These are phyloP conservation scores for Diorhabda elongata DNA, from an alignment of 1,140 invertebrate species.

Conservation along the genomic window DNA sequence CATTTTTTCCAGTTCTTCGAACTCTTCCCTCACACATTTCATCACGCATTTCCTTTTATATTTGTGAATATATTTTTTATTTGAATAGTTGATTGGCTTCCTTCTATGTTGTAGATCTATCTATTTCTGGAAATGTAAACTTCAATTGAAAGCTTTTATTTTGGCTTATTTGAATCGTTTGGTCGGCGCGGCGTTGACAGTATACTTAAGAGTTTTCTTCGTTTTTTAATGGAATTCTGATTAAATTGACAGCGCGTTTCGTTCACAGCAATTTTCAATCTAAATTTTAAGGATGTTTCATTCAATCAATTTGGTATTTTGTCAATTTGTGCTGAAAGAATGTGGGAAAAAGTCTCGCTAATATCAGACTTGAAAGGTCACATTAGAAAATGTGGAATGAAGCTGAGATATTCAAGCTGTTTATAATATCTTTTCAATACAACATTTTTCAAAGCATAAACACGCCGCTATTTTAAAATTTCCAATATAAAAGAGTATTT, in stretches of 20 bases:
- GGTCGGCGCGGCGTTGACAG: not conserved
- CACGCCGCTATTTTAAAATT: too few relatives aligned
- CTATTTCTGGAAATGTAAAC: slow-evolving; percentile 2
- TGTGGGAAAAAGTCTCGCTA: not conserved
- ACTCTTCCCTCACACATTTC: too few relatives aligned
- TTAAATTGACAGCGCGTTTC: not conserved
- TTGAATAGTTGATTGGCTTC: too few relatives aligned
- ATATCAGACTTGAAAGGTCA: too few relatives aligned
- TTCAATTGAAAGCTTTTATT: slow-evolving; percentile 1
- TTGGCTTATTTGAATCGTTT: not conserved
- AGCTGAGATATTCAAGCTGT: too few relatives aligned
- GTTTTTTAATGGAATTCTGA: slow-evolving; percentile 1
- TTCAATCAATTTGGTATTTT: slow-evolving; percentile 3
- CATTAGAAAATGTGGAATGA: too few relatives aligned
- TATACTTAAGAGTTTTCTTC: slow-evolving; percentile 2
- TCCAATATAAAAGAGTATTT: too few relatives aligned
- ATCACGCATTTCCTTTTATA: too few relatives aligned
- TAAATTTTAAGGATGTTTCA: slow-evolving; percentile 3
- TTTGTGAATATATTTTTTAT: too few relatives aligned
- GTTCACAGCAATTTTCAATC: not conserved
- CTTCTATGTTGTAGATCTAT: not conserved
- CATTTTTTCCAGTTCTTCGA: too few relatives aligned
- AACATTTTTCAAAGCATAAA: too few relatives aligned
- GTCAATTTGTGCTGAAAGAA: not conserved
- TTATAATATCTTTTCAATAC: too few relatives aligned